Base-by-base conservation (phyloP, 1,140 invertebrate genomes). In the Mizuhopecten yessoensis region DNA sequence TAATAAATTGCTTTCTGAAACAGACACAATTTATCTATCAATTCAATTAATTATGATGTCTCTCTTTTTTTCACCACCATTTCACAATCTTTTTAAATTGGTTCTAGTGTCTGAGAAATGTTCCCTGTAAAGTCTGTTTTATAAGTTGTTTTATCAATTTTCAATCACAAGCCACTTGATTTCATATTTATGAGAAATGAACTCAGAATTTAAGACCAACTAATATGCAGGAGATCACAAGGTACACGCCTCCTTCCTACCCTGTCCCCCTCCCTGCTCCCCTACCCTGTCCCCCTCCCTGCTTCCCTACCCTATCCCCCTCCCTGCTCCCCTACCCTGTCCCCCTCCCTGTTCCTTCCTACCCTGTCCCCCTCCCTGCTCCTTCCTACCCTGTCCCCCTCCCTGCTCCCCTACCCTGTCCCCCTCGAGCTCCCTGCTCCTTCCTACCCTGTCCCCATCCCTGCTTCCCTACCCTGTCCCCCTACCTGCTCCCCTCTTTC, bases 11-110 rank as follows among this genome's bases (percentile, higher is more conserved):
- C 57, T 75, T 75, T 75, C 57, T 75, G 57, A 75, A 75, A 29
- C 57, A 75, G 57, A 75, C 57, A 75, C 57, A 75, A 75, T 75
- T 75, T 29, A 75, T 75, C 57, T 75, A 75, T 75, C 57, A n/a
- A 75, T 75, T 75, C 57, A 75, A 75, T 75, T 75, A 9, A 75
- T 75, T 75, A 75, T 75, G 57, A 29, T 29, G 17, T 45, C 42
- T 45, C 17, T 45, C 17, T 75, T 75, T 75, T n/a, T 75, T n/a
- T 75, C n/a, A 7, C n/a, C n/a, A 29, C 1, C 23, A 75, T n/a
- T 29, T 29, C 1, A 29, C 1, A 75, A 75, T 75, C n/a, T 29
- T 75, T 49, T 75, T 75, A 75, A 75, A 75, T n/a, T 75, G 23
- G 57, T 75, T 75, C n/a, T 17, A 5, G 11, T 29, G 57, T 75